Evolutionary conservation across 2,113 vertebrate species (phyloP).

Genomic region (Lophochroa leadbeateri): DNA sequence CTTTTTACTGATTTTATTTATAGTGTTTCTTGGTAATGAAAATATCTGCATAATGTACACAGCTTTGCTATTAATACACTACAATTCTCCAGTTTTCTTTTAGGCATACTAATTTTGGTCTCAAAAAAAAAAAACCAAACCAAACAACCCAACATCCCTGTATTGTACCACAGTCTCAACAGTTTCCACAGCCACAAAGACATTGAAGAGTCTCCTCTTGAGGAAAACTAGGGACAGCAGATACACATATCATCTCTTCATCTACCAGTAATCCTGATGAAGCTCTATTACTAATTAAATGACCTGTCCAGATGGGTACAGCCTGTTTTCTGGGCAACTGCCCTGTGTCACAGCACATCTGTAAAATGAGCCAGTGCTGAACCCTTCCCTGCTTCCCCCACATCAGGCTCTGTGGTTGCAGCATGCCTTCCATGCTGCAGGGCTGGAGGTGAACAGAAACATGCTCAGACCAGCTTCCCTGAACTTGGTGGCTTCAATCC

Average conservation of each 20-base stretch:
- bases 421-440: background rate
- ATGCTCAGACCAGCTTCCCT: background rate
- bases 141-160: background rate
- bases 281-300: background rate
- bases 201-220: background rate
- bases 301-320: background rate
- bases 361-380: rapidly evolving
- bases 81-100: background rate
- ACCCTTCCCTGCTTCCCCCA: background rate
- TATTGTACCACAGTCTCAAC: background rate
- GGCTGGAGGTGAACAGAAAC: background rate
- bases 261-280: background rate
- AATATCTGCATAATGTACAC: rapidly evolving
- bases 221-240: background rate
- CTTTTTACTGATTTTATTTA: background rate
- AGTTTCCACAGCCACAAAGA: background rate
- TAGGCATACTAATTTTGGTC: background rate
- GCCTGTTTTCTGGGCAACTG: background rate
- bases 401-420: background rate
- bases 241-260: background rate
- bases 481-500: rapidly evolving
- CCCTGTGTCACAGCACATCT: background rate
- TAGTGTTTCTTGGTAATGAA: background rate
- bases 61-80: background rate
- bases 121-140: background rate